Evolutionary conservation across 2,797 vertebrate genomes (phyloP), one percentile per base, ranked within the genome.

Genomic region (Gastrophryne carolinensis): DNA sequence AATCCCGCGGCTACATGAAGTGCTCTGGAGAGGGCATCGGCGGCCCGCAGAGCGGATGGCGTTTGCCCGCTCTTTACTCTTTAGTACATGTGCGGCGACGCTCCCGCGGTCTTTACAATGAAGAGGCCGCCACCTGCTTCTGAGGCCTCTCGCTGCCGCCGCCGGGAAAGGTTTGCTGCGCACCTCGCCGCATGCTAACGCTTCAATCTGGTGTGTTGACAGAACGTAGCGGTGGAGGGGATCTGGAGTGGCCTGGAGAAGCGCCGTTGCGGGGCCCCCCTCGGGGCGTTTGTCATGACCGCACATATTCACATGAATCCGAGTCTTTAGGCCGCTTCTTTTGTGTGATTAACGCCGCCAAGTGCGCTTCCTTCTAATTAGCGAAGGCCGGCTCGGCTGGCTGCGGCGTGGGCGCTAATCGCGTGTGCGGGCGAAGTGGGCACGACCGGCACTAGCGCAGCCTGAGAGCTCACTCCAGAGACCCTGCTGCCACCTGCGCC

Each of bases 261-360:
- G 24, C 72, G 82, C 80, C 82, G 80, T 80, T 68, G 54, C 79
- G 75, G 81, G 80, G 82, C 88, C 87, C 88, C 88, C 87, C 88
- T 80, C 0, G 27, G 87, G 87, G 85, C 81, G 5, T 83, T 89
- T 86, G 88, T 87, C 90, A 88, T 12, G 81, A 86, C 86, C 72
- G 13, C 86, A 89, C 88, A 88, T 93, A 91, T 90, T 90, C 87
- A 93, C 89, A 90, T 88, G 87, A 92, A 90, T 90, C 89, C 89
- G 86, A 84, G 83, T 83, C 87, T 83, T 84, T 79, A 82, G 85
- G 86, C 85, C 85, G 50, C 32, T 79, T 81, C 70, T 81, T 65
- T 85, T 56, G 54, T 81, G 80, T 75, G 81, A 75, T 82, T 85
- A 86, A 86, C 85, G 68, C 64, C 82, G 82, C 86, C 82, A 86